phyloP scores from a whole-genome alignment of 2,888 invertebrate genomes.

The Cryptosula pallasiana region DNA sequence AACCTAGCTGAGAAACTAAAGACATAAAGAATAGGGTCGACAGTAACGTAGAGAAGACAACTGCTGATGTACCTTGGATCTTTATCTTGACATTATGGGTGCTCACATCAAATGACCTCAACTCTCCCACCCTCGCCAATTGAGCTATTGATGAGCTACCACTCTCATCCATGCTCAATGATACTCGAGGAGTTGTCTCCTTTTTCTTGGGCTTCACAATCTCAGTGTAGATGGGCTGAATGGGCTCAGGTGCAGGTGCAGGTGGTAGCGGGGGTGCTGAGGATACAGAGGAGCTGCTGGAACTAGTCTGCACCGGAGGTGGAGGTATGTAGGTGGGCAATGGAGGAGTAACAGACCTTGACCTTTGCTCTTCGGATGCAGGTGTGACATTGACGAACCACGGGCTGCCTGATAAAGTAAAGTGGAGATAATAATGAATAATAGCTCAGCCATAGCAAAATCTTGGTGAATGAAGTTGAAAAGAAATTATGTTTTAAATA shows the following conservation, averaged over 20 bases:
- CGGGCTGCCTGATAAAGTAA: constrained; percentile 77
- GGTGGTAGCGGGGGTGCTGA: background rate
- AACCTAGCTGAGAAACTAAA: no score
- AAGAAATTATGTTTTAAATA: no score
- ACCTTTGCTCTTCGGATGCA: background rate
- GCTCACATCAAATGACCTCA: background rate
- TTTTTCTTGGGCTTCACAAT: background rate
- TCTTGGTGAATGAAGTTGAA: no score
- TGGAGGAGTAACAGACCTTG: background rate
- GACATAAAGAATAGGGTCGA: no score
- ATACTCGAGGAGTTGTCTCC: background rate
- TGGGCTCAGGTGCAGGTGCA: background rate
- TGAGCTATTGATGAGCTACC: background rate
- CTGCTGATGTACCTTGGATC: background rate
- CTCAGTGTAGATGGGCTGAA: background rate
- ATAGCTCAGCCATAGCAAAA: no score
- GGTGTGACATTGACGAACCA: constrained; percentile 68
- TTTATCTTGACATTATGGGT: background rate
- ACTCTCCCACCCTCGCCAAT: background rate
- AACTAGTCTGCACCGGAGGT: background rate
- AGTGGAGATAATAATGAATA: no score
- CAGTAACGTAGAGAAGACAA: no score
- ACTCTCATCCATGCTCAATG: background rate
- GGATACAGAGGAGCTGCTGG: background rate
- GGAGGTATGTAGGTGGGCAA: background rate